Evolutionary conservation across 2,888 invertebrate genomes (phyloP).

Genomic region (Fabriciana adippe): DNA sequence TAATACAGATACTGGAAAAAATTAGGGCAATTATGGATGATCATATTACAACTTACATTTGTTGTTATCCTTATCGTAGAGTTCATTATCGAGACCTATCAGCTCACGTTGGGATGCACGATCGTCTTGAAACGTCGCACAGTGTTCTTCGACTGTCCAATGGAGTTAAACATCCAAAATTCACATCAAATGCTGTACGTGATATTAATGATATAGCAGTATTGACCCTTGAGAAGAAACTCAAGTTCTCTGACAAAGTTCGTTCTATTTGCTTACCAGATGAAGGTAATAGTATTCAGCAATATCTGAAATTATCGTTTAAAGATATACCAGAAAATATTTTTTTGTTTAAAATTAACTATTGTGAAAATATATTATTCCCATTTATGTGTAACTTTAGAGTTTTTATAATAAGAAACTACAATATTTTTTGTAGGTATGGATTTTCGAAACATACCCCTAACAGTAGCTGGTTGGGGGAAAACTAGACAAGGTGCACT

Average conservation of each 20-base stretch:
- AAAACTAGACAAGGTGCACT: constrained; percentile 69
- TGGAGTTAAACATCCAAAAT: constrained; percentile 73
- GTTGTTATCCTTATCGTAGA: constrained; percentile 47
- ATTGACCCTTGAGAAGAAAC: constrained; percentile 67
- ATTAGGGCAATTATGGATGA: background rate
- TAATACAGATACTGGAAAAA: too few relatives aligned
- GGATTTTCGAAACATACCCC: constrained; percentile 55
- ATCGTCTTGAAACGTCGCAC: constrained; percentile 63
- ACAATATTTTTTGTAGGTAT: constrained; percentile 51
- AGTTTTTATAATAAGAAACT: too few relatives aligned
- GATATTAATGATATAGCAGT: constrained; percentile 83
- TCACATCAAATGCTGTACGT: constrained; percentile 78
- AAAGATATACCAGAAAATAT: too few relatives aligned
- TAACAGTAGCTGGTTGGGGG: constrained; percentile 77
- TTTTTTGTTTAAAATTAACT: too few relatives aligned
- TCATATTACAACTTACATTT: background rate
- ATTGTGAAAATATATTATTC: too few relatives aligned
- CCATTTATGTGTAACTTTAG: too few relatives aligned
- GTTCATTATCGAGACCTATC: constrained; percentile 65
- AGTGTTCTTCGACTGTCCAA: constrained; percentile 52
- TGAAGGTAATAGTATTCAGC: constrained; percentile 46
- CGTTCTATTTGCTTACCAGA: constrained; percentile 78
- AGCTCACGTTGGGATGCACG: constrained; percentile 78
- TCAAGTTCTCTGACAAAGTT: constrained; percentile 70
- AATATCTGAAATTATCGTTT: too few relatives aligned